These are phyloP conservation scores for Deilephila porcellus DNA, from an alignment of 2,888 invertebrate genomes.

Conservation along the genomic window DNA sequence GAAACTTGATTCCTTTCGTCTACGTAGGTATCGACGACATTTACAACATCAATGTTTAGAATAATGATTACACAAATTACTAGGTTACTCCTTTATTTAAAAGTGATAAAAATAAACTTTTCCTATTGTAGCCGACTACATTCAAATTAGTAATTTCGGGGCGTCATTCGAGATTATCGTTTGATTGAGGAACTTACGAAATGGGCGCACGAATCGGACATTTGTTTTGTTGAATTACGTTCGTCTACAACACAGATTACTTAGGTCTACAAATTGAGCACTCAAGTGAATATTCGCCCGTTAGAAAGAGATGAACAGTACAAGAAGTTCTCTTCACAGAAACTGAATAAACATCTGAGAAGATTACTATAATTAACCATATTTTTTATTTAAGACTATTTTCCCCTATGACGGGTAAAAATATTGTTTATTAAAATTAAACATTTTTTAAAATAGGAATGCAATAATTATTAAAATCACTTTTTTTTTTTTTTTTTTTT, in stretches of 20 bases:
- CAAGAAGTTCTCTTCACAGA: background rate
- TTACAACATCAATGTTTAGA: conserved; percentile 58
- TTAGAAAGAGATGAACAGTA: conserved; percentile 28
- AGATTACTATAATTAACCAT: background rate
- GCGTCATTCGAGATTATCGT: conserved; percentile 77
- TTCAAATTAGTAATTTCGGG: conserved; percentile 42
- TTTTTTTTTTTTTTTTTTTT: too few species aligned
- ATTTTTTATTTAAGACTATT: background rate
- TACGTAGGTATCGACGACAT: conserved; percentile 66
- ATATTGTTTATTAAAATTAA: too few species aligned
- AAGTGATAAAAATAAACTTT: conserved; percentile 29
- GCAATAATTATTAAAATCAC: too few species aligned
- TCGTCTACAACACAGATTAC: too few species aligned
- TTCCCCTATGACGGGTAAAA: too few species aligned
- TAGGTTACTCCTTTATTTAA: conserved; percentile 30
- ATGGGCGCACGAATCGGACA: conserved; percentile 84
- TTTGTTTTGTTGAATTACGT: conserved; percentile 80
- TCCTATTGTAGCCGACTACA: conserved; percentile 39
- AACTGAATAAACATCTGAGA: background rate
- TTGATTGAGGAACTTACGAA: conserved; percentile 81
- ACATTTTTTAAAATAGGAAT: too few species aligned
- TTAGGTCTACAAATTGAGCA: conserved; percentile 33
- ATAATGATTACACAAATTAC: conserved; percentile 46
- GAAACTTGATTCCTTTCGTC: conserved; percentile 83
- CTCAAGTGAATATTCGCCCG: conserved; percentile 25